Evolutionary conservation across 2,888 invertebrate genomes (phyloP), one percentile per base, ranked within the genome.

Genomic region (Caenorhabditis virilis): DNA sequence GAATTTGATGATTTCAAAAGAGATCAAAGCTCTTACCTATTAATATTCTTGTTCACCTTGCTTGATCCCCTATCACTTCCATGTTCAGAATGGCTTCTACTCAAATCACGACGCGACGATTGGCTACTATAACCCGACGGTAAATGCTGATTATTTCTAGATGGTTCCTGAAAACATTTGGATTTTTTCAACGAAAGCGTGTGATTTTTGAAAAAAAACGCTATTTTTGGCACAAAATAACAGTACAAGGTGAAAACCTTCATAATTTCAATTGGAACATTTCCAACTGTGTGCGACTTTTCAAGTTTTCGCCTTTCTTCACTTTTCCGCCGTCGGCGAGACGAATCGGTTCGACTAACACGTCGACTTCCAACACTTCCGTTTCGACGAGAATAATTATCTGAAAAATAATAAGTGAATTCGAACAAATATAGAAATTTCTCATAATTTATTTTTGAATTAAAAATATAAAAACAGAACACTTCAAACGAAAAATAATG

Each of bases 21-120:
- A 42, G 3, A 5, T 18, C 42, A 42, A 42, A 18, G 6, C 13
- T 27, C 26, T 16, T 16, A 63, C 63, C 65, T 27, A 41, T 73
- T 73, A 45, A 73, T 73, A 36, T 67, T 73, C 48, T 69, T 62
- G 58, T 67, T 70, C 33, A 66, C 61, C 22, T 70, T 73, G 42
- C 38, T 53, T 0, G 51, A 50, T 35, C 56, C 56, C 2, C 65
- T 51, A 46, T 62, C 72, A 5, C 39, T 20, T 3, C 57, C 59
- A 22, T 68, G 65, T 42, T 68, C 66, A 41, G 69, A 72, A 15
- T 66, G 66, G 35, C 66, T 69, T 3, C 69, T 56, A 35, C 63
- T 64, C 15, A 72, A 23, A 7, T 62, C 69, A 6, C 68, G 49
- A 25, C 63, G 55, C 9, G 52, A 48, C 9, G 52, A 48, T 36